phyloP scores from a whole-genome alignment of 2,888 invertebrate species.

The Clistopyga incitator region DNA sequence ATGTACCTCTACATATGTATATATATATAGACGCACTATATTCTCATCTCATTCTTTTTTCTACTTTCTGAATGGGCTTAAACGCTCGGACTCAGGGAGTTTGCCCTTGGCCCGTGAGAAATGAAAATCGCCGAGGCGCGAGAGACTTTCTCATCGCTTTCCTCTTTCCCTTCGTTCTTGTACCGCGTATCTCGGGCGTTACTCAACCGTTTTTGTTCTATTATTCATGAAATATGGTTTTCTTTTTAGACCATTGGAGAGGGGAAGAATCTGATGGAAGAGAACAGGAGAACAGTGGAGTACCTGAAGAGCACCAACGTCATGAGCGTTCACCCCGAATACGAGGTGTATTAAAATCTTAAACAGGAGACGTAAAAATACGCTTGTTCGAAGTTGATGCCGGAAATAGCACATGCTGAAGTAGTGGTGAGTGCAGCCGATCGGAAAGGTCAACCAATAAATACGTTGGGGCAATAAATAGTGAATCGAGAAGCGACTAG shows the following conservation, averaged over 20 bases:
- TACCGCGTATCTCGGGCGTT: conserved; percentile 55
- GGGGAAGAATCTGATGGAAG: background rate
- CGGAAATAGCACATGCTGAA: background rate
- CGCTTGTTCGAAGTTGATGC: background rate
- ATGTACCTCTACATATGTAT: background rate
- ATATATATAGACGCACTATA: background rate
- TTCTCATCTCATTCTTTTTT: conserved; percentile 19
- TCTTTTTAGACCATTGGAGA: background rate
- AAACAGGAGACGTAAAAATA: background rate
- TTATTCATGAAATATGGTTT: conserved; percentile 69
- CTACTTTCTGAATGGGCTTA: conserved; percentile 60
- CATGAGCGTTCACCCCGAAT: background rate
- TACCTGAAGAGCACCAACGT: background rate
- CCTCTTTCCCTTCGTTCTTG: conserved; percentile 9
- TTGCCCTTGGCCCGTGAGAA: conserved; percentile 63
- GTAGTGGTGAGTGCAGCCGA: background rate
- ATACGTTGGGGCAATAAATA: background rate
- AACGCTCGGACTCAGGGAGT: conserved; percentile 52
- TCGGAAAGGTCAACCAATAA: conserved; percentile 1
- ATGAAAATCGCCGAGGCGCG: conserved; percentile 69
- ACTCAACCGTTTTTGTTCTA: conserved; percentile 66
- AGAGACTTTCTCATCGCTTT: conserved; percentile 40
- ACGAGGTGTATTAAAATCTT: background rate
- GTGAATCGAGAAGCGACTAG: background rate
- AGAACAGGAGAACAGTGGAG: background rate